Conservation (phyloP, 2,797 vertebrate genomes). For the Pseudochirops corinnae region DNA sequence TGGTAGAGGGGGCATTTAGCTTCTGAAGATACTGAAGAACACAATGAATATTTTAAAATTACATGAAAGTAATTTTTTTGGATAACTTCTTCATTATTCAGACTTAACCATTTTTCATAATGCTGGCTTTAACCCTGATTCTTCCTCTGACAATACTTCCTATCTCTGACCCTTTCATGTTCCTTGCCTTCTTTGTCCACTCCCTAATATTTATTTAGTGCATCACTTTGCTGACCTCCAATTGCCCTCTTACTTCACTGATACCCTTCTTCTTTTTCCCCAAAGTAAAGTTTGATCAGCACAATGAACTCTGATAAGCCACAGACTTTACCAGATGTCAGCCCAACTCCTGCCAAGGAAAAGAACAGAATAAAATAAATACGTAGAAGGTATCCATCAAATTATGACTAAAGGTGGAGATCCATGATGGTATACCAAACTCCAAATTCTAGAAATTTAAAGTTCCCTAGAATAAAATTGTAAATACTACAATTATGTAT, state of each 20-base stretch:
- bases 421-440: too few species aligned
- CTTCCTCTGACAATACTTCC: background rate
- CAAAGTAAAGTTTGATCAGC: background rate
- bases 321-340: background rate
- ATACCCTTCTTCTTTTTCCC: background rate
- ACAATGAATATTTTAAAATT: constrained; percentile 53
- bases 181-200: background rate
- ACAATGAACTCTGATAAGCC: background rate
- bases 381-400: background rate
- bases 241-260: background rate
- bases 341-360: background rate
- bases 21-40: constrained; percentile 17
- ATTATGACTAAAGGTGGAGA: too few species aligned
- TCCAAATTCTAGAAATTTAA: too few species aligned
- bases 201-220: background rate
- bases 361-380: background rate
- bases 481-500: too few species aligned
- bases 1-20: background rate
- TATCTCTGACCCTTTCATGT: background rate
- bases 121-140: background rate
- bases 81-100: background rate
- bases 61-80: background rate
- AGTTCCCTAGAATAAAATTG: too few species aligned
- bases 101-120: background rate
- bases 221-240: background rate